A percentile compares a stretch with the other conserved stretches of the same genome.
Evolutionary conservation across 1,140 invertebrate species (phyloP).

Genomic region (Anastatus disparis): DNA sequence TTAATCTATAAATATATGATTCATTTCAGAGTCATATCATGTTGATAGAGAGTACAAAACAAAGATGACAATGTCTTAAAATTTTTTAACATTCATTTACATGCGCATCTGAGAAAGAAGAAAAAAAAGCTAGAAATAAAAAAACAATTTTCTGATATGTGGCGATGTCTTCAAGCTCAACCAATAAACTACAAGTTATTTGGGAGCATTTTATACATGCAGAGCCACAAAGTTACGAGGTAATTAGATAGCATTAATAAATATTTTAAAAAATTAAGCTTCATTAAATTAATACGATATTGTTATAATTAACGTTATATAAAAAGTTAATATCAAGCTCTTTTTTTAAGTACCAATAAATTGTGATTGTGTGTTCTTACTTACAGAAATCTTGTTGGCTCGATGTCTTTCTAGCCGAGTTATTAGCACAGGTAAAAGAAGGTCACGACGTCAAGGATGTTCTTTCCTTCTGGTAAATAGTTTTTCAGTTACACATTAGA

Average conservation of each 20-base stretch:
- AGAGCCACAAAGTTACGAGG: constrained; percentile 71
- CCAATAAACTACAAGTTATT: constrained; percentile 58
- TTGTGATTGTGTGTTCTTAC: no score
- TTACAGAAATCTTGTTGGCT: constrained; percentile 75
- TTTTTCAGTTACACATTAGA: background rate
- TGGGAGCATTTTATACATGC: constrained; percentile 73
- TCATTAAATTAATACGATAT: no score
- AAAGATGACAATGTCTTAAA: constrained; percentile 30
- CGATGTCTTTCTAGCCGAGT: constrained; percentile 74
- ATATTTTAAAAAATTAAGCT: no score
- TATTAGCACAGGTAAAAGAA: constrained; percentile 71
- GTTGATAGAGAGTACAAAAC: background rate
- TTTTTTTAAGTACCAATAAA: background rate
- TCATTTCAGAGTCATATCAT: constrained; percentile 11
- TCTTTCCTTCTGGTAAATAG: constrained; percentile 71
- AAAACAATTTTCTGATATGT: no score
- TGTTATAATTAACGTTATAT: no score
- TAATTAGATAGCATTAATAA: no score
- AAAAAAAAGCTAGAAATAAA: no score
- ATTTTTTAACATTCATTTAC: no score
- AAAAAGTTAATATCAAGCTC: no score
- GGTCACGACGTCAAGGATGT: constrained; percentile 70
- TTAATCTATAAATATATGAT: background rate
- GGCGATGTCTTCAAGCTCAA: constrained; percentile 48
- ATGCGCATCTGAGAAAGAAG: background rate